phyloP scores from a whole-genome alignment of 2,797 vertebrate genomes.

The Ataeniobius toweri region DNA sequence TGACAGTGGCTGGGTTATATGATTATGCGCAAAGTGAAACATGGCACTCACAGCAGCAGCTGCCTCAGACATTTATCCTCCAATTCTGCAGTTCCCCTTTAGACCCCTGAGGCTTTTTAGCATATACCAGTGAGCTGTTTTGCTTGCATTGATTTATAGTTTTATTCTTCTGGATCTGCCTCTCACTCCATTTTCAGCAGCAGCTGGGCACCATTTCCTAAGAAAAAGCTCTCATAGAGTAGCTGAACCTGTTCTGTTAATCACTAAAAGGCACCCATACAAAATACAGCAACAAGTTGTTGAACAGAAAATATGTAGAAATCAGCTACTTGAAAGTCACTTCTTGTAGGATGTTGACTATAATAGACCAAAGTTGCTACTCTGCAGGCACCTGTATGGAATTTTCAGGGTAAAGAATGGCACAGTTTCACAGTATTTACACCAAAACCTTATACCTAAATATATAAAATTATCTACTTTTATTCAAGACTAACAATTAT shows the following conservation, averaged over 20 bases:
- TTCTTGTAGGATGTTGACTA: background rate
- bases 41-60: background rate
- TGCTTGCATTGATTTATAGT: background rate
- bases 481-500: no score
- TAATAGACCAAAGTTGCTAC: background rate
- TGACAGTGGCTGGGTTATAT: background rate
- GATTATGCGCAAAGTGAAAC: background rate
- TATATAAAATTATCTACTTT: no score
- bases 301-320: background rate
- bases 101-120: background rate
- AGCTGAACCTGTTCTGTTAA: background rate
- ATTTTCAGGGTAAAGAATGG: background rate
- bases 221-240: slow-evolving; percentile 1
- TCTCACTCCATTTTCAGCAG: slow-evolving; percentile 5
- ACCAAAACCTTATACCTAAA: background rate
- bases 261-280: background rate
- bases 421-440: background rate
- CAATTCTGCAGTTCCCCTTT: background rate
- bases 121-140: slow-evolving; percentile 12
- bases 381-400: background rate
- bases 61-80: slow-evolving; percentile 9
- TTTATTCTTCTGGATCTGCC: slow-evolving; percentile 3
- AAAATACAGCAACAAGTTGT: background rate
- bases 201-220: slow-evolving; percentile 1
- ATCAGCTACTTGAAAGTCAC: slow-evolving; percentile 5